A percentile compares a stretch with the other conserved stretches of the same genome.
Evolutionary conservation across 2,113 vertebrate species (phyloP).

Genomic region (Dicrurus megarhynchus): DNA sequence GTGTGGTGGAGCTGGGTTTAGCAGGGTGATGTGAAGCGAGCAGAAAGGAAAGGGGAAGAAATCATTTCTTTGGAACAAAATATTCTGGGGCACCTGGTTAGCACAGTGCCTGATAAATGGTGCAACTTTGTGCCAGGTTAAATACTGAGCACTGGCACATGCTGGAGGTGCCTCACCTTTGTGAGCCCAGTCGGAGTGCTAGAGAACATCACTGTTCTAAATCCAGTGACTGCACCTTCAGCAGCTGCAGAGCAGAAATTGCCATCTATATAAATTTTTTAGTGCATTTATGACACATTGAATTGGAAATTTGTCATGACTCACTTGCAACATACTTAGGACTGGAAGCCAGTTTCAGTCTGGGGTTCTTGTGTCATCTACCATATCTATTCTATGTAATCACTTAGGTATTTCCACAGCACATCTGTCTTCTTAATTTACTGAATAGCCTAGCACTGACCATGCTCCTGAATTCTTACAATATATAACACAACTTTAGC

Average conservation of each 20-base stretch:
- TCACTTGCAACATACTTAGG: neutral
- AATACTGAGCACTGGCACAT: neutral
- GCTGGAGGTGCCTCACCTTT: neutral
- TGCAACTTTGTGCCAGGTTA: neutral
- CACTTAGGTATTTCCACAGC: neutral
- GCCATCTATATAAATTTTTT: neutral
- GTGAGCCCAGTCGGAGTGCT: neutral
- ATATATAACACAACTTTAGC: neutral
- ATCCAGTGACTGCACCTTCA: neutral
- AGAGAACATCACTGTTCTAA: neutral
- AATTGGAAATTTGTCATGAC: neutral
- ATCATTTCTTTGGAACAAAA: neutral
- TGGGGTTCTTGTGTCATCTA: neutral
- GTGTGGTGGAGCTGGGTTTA: neutral
- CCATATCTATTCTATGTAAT: neutral
- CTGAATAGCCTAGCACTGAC: neutral
- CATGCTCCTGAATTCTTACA: neutral
- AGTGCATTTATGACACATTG: neutral
- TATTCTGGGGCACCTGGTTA: neutral
- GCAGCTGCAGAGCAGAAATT: neutral
- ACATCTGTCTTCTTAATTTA: neutral
- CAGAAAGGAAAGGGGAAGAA: neutral
- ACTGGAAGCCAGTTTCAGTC: neutral
- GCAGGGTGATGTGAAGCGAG: neutral
- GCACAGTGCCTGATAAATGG: fast-evolving